Conservation (phyloP, 1,140 invertebrate species). For the Odontomachus brunneus region DNA sequence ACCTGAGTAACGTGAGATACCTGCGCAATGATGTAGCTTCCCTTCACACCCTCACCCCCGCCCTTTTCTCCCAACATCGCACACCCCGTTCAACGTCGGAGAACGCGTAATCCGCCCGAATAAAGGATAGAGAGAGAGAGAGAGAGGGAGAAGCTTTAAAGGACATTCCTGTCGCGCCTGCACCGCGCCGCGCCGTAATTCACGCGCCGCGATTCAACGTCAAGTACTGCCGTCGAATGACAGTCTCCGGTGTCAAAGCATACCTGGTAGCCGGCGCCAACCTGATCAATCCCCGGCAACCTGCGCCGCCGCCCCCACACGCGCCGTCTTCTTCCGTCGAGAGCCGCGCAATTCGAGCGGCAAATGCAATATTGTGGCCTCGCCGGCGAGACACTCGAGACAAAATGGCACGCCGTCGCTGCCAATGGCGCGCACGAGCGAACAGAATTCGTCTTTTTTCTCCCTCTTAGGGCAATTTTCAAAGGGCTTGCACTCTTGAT, state of each 20-base stretch:
- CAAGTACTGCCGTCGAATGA: conserved; percentile 79
- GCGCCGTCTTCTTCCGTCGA: conserved; percentile 32
- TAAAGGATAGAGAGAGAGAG: background rate
- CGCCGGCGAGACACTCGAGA: conserved; percentile 18
- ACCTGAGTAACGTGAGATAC: conserved; percentile 68
- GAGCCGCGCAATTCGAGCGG: conserved; percentile 48
- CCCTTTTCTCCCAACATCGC: background rate
- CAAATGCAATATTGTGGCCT: conserved; percentile 50
- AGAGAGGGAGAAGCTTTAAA: conserved; percentile 64
- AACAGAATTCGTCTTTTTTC: too few species aligned
- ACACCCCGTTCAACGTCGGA: too few species aligned
- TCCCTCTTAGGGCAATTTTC: conserved; percentile 11
- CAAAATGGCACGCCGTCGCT: conserved; percentile 31
- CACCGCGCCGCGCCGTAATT: conserved; percentile 69
- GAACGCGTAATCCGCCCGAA: conserved; percentile 37
- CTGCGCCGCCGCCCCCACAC: background rate
- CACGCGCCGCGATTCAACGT: conserved; percentile 69
- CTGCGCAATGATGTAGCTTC: conserved; percentile 7
- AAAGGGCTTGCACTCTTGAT: conserved; percentile 16
- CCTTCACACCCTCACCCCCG: too few species aligned
- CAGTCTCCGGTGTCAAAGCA: conserved; percentile 81
- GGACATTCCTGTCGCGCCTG: conserved; percentile 69
- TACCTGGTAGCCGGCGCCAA: conserved; percentile 63
- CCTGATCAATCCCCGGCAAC: conserved; percentile 31
- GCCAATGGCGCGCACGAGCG: too few species aligned